Evolutionary conservation across 2,113 vertebrate species (phyloP), one percentile per base, ranked within the genome.

Genomic region (Hyaena hyaena): DNA sequence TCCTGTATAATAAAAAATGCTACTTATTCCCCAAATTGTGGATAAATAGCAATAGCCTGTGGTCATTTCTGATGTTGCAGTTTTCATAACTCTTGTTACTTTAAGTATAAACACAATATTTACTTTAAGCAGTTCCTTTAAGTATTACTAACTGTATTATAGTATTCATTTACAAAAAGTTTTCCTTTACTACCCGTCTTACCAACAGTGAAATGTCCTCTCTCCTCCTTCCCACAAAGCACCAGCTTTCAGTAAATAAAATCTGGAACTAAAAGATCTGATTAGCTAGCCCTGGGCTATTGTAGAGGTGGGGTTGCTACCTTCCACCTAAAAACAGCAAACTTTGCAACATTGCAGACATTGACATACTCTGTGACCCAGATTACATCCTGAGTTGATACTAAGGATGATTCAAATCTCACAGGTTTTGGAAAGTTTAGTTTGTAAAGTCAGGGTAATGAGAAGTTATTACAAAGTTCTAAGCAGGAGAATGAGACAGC

Each of bases 1-100:
- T 69, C 7, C 69, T 50, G 9, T 35, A 48, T 16, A 53, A 39
- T 65, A 81, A 84, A 5, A 95, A 95, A 81, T 80, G 48, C n/a
- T 85, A 86, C 17, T 7, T 55, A 63, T 81, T 91, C 10, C 48
- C 58, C 31, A 97, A 92, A 90, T 31, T 84, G 12, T 96, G 68
- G 35, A 65, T 94, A 97, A 97, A 97, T 23, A 96, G 69, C 90
- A 97, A 96, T 31, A 88, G 88, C 43, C 96, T 95, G 80, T 84
- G 69, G 69, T 95, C 79, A 95, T 92, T 97, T 96, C 74, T 87
- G 83, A 96, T 71, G 58, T 76, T 97, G 53, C 87, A 86, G 61
- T 88, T 94, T 96, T 93, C 50, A 50, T 88, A 93, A 65, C 26
- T 69, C 77, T 81, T 80, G 50, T 74, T 85, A 88, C 50, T 63